phyloP scores from a whole-genome alignment of 2,797 vertebrate genomes.

The Ptychadena robeensis region DNA sequence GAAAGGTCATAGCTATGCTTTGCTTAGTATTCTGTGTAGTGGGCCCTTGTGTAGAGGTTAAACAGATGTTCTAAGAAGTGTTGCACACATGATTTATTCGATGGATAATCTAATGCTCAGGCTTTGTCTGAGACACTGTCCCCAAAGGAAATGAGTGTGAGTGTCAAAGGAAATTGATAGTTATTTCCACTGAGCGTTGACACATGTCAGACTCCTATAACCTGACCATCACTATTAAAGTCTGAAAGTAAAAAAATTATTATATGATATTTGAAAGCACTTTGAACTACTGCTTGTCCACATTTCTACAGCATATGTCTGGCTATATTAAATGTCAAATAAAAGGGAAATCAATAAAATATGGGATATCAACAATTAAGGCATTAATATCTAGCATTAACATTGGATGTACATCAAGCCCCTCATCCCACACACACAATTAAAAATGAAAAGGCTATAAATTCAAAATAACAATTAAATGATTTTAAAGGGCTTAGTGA shows the following conservation, averaged over 20 bases:
- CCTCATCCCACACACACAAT: no score
- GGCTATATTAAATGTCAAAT: no score
- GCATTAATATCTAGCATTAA: no score
- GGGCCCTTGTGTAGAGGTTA: background rate
- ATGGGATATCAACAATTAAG: no score
- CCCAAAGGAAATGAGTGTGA: background rate
- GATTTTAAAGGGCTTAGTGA: no score
- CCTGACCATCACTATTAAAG: background rate
- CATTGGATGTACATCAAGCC: no score
- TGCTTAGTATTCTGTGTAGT: constrained; percentile 4
- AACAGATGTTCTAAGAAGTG: constrained; percentile 23
- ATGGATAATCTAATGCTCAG: background rate
- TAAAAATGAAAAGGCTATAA: no score
- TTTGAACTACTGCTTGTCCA: background rate
- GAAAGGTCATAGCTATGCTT: constrained; percentile 30
- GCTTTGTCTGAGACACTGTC: background rate
- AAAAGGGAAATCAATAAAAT: no score
- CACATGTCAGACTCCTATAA: background rate
- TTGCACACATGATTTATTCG: background rate
- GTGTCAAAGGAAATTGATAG: constrained; percentile 1
- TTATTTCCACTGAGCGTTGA: background rate
- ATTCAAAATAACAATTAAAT: no score
- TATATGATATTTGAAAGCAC: constrained; percentile 21
- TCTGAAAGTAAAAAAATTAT: background rate
- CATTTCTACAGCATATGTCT: background rate